Evolutionary conservation across 2,797 vertebrate genomes (phyloP).

Genomic region (Molossus molossus): DNA sequence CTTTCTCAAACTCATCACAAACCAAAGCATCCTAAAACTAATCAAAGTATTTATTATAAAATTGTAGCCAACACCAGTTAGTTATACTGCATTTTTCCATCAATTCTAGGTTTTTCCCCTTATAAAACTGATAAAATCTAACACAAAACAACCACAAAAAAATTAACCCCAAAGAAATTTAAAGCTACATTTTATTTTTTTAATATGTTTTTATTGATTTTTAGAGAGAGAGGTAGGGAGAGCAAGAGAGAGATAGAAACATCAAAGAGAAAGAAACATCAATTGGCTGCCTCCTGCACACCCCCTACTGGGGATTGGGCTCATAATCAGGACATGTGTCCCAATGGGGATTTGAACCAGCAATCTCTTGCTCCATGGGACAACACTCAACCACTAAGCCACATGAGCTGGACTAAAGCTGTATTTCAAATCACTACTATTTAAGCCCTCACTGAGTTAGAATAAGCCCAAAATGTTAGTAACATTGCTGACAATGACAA

Average conservation of each 20-base stretch:
- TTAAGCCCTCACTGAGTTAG: slow-evolving; percentile 52
- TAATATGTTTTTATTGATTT: no score
- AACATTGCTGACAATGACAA: slow-evolving; percentile 61
- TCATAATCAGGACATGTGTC: no score
- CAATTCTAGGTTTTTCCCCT: slow-evolving; percentile 17
- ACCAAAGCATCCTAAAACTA: slow-evolving; percentile 65
- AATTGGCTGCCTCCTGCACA: no score
- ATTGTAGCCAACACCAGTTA: slow-evolving; percentile 16
- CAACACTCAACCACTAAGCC: no score
- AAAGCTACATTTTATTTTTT: slow-evolving; percentile 46
- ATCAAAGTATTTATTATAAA: slow-evolving; percentile 63
- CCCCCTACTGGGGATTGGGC: no score
- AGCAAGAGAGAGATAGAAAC: no score
- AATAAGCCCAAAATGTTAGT: slow-evolving; percentile 47
- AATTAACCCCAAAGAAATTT: slow-evolving; percentile 46
- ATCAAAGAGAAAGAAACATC: no score
- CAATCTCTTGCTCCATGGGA: no score
- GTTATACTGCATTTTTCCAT: slow-evolving; percentile 57
- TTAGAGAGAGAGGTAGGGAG: no score
- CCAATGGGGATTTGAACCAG: no score
- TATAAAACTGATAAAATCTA: slow-evolving; percentile 40
- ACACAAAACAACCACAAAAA: slow-evolving; percentile 1
- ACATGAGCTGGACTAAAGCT: background rate
- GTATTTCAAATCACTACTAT: slow-evolving; percentile 54
- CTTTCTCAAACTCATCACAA: slow-evolving; percentile 64